Evolutionary conservation across 2,888 invertebrate species (phyloP), one percentile per base, ranked within the genome.

Genomic region (Anagyrus pseudococci): DNA sequence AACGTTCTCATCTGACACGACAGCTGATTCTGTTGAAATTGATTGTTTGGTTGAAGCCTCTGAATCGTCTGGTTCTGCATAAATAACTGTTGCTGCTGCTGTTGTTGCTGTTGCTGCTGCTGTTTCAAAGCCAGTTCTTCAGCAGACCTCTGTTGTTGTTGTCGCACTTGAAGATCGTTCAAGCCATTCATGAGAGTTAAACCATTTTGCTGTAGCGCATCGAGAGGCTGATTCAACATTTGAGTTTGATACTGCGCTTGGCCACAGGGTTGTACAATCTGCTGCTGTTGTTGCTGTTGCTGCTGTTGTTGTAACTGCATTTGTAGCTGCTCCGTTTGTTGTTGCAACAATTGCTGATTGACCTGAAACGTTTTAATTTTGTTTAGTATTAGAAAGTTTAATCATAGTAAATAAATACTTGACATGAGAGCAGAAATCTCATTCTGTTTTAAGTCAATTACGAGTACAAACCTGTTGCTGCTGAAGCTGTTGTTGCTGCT

Each of bases 241-340:
- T 78, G 75, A 68, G 68, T 67, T 33, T 78, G 72, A 71, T 78
- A 78, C 54, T 77, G 76, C 47, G 74, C 71, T 43, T 75, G 73
- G 8, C 75, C 73, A 66, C 79, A 80, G 33, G 80, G 77, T 69
- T 83, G 82, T 6, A 76, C 65, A 61, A 80, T 68, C 62, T 78
- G 78, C 48, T 77, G 75, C 61, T 75, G 79, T 25, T 75, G 74
- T 52, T 75, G 73, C 25, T 75, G 72, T 50, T 75, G 73, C 44
- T 75, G 82, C 73, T 83, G 79, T 77, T 82, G 77, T 54, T 79
- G 82, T 70, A 86, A 78, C 75, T 70, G 71, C 68, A 76, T 74
- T 15, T 75, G 71, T 43, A 75, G 71, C 22, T 75, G 77, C 17
- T 76, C 63, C 71, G 71, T 59, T 20, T 69, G 50, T 33, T 75